Percentiles rank a stretch among this genome's conserved stretches.
Evolutionary conservation across 2,113 vertebrate species (phyloP).

Genomic region (Hippolais icterina): DNA sequence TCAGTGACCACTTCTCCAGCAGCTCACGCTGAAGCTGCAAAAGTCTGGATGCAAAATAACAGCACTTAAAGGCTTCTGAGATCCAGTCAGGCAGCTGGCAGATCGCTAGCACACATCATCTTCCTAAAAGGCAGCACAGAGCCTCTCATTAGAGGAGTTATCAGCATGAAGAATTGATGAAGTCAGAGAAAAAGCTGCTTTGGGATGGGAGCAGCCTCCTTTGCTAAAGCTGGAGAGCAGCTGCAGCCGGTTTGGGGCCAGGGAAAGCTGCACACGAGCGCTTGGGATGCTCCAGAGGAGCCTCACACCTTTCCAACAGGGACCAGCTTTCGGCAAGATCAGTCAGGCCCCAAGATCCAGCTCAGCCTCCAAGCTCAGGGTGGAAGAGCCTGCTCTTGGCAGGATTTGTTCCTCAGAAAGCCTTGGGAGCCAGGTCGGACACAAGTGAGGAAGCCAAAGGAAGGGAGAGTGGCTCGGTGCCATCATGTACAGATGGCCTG

Average conservation of each 20-base stretch:
- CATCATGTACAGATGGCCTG: constrained; percentile 66
- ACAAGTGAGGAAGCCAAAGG: neutral
- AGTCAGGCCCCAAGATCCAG: neutral
- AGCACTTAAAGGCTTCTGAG: neutral
- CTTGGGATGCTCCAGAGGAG: neutral
- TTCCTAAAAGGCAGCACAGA: constrained; percentile 5
- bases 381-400: constrained; percentile 24
- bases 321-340: neutral
- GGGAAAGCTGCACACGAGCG: neutral
- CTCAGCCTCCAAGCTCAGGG: neutral
- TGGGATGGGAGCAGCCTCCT: neutral
- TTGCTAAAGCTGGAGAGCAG: neutral
- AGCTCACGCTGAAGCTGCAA: neutral
- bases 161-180: neutral
- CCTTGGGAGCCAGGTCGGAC: constrained; percentile 6
- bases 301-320: neutral
- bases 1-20: neutral
- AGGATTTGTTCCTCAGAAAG: constrained; percentile 77
- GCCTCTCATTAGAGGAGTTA: neutral
- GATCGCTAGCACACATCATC: neutral
- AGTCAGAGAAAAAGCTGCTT: neutral
- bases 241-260: neutral
- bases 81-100: neutral
- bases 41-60: neutral
- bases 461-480: constrained; percentile 64